These are phyloP conservation scores for Pachypeltis micranthus DNA, from an alignment of 1,140 invertebrate genomes.

Conservation along the genomic window DNA sequence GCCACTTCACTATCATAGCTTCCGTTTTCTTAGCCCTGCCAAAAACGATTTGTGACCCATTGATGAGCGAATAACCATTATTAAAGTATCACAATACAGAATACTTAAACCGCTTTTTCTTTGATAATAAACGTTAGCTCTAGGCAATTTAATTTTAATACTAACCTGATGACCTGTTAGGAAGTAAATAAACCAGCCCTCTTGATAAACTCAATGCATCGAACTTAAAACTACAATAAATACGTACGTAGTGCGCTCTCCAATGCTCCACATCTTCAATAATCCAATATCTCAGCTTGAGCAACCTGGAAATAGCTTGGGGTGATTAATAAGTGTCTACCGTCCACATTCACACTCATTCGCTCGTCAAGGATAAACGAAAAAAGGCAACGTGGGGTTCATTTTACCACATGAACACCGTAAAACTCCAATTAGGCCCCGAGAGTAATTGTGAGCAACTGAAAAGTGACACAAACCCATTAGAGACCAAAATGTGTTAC, in stretches of 20 bases:
- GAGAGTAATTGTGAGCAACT: background rate
- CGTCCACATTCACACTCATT: constrained; percentile 36
- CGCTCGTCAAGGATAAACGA: background rate
- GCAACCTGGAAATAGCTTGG: constrained; percentile 45
- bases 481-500: background rate
- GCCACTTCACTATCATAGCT: too few species aligned
- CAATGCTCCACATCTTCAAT: background rate
- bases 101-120: too few species aligned
- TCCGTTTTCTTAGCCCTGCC: too few species aligned
- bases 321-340: constrained; percentile 43
- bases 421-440: constrained; percentile 17
- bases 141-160: too few species aligned
- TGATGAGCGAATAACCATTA: too few species aligned
- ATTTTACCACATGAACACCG: background rate
- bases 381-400: background rate
- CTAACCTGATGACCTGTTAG: too few species aligned
- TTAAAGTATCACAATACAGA: too few species aligned
- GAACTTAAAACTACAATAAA: constrained; percentile 14
- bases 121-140: too few species aligned
- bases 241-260: constrained; percentile 20
- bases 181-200: too few species aligned
- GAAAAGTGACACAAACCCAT: constrained; percentile 4
- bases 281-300: constrained; percentile 1
- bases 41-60: too few species aligned
- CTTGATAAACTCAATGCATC: constrained; percentile 19